Percentiles rank a stretch among this genome's conserved stretches.
phyloP scores from a whole-genome alignment of 2,797 vertebrate genomes.

The Melanogrammus aeglefinus region DNA sequence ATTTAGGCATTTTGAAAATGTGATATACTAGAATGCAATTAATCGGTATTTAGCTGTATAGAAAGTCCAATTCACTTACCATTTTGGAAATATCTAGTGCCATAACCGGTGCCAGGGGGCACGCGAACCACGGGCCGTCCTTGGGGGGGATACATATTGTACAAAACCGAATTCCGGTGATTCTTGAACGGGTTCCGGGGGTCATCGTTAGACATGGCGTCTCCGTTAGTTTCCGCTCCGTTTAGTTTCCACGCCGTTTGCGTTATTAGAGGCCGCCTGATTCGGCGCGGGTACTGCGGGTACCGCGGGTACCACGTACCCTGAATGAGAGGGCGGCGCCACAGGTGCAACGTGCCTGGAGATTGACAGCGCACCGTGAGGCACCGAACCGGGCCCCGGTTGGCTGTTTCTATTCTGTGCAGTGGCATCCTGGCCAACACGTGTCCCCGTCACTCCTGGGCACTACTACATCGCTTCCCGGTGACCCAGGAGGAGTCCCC shows the following conservation, averaged over 20 bases:
- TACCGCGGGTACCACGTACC: background rate
- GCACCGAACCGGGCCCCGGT: background rate
- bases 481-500: conserved; percentile 20
- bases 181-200: conserved; percentile 69
- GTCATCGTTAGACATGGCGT: conserved; percentile 71
- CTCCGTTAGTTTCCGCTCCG: conserved; percentile 31
- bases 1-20: background rate
- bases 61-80: conserved; percentile 56
- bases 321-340: conserved; percentile 25
- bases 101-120: conserved; percentile 68
- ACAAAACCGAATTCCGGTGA: conserved; percentile 74
- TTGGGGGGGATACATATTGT: conserved; percentile 67
- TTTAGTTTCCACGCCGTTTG: conserved; percentile 22
- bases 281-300: conserved; percentile 9
- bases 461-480: conserved; percentile 29
- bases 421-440: conserved; percentile 11
- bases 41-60: background rate
- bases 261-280: conserved; percentile 11
- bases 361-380: background rate
- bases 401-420: conserved; percentile 15
- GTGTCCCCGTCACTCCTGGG: conserved; percentile 33
- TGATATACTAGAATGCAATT: background rate
- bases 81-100: conserved; percentile 78
- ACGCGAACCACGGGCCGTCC: conserved; percentile 45
- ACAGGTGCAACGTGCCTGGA: conserved; percentile 32